Evolutionary conservation across 2,888 invertebrate genomes (phyloP).

Genomic region (Agrypnus murinus): DNA sequence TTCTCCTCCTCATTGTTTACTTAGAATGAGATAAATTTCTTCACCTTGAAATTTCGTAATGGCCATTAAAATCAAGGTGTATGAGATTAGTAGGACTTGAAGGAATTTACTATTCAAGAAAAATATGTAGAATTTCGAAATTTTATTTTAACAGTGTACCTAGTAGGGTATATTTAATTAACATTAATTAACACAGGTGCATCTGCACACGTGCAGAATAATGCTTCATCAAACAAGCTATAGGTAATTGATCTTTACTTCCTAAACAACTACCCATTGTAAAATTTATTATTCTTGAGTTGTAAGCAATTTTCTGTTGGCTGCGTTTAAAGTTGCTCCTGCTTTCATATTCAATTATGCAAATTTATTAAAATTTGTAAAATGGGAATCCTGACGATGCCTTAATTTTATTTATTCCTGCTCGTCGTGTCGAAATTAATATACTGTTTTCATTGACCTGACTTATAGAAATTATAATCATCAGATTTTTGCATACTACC

Average conservation of each 20-base stretch:
- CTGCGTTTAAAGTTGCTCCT: not conserved
- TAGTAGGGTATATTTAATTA: not conserved
- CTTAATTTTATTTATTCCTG: conserved; percentile 11
- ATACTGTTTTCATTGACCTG: not conserved
- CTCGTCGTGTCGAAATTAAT: not conserved
- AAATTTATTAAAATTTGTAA: conserved; percentile 30
- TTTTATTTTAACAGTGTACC: conserved; percentile 30
- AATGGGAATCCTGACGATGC: not conserved
- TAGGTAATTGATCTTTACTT: conserved; percentile 16
- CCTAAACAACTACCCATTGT: conserved; percentile 17
- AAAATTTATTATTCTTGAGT: not conserved
- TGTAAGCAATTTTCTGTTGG: conserved; percentile 2
- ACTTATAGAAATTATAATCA: not conserved
- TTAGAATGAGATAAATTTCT: not conserved
- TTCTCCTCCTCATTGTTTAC: not conserved
- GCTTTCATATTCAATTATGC: conserved; percentile 25
- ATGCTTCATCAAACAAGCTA: conserved; percentile 7
- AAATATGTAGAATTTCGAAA: not conserved
- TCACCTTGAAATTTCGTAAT: not conserved
- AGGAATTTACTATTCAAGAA: not conserved
- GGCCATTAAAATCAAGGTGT: not conserved
- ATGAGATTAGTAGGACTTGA: no score
- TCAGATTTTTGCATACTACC: no score
- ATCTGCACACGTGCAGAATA: conserved; percentile 30
- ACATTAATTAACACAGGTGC: conserved; percentile 32